Evolutionary conservation across 2,113 vertebrate species (phyloP).

Genomic region (Percina caprodes): DNA sequence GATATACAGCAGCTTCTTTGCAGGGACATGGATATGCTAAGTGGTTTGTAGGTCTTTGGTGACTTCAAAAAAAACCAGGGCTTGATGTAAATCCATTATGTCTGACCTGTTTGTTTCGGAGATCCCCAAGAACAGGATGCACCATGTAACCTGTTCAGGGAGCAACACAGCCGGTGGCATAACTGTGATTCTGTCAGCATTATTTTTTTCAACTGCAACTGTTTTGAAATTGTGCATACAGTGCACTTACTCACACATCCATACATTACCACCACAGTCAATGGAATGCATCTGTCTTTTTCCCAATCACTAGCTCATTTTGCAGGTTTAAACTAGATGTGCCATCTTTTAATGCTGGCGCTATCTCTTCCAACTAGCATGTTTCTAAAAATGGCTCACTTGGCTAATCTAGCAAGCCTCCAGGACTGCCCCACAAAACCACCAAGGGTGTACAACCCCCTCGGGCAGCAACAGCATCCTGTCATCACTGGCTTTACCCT

Average conservation of each 20-base stretch:
- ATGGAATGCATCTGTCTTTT: background rate
- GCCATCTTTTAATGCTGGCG: background rate
- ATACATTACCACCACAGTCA: slow-evolving; percentile 10
- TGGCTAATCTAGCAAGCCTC: slow-evolving; percentile 32
- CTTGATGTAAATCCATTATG: slow-evolving; percentile 51
- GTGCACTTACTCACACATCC: background rate
- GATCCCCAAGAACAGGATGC: slow-evolving; percentile 15
- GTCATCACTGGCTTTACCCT: slow-evolving; percentile 48
- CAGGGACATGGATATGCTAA: slow-evolving; percentile 20
- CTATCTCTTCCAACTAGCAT: slow-evolving; percentile 4
- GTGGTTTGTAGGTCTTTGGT: slow-evolving; percentile 17
- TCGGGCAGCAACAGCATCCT: slow-evolving; percentile 48
- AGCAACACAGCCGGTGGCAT: slow-evolving; percentile 41
- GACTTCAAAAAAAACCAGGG: slow-evolving; percentile 32
- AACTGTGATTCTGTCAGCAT: slow-evolving; percentile 20
- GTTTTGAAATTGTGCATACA: slow-evolving; percentile 23
- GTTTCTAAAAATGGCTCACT: slow-evolving; percentile 44
- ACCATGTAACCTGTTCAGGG: slow-evolving; percentile 37
- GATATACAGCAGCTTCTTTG: slow-evolving; percentile 25
- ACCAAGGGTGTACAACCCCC: slow-evolving; percentile 29
- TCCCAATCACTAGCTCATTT: background rate
- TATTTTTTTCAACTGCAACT: background rate
- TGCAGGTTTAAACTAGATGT: background rate
- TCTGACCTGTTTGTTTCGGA: slow-evolving; percentile 63
- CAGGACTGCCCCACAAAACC: slow-evolving; percentile 19